Conservation (phyloP, 2,113 vertebrate species). For the Pelobates fuscus region DNA sequence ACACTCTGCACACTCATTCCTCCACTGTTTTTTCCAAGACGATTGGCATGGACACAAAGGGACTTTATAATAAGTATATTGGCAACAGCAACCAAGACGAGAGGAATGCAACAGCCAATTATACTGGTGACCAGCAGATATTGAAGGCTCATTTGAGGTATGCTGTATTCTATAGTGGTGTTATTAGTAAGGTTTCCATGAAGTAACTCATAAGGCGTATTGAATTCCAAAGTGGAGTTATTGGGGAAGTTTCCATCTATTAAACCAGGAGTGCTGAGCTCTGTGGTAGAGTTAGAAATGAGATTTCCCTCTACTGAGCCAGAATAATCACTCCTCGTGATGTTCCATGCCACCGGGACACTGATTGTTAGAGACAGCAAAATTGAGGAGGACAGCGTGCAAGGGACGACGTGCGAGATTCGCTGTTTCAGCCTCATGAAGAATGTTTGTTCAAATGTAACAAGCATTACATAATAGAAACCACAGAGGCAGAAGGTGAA, state of each 20-base stretch:
- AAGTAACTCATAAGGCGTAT: background rate
- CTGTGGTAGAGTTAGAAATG: background rate
- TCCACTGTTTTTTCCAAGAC: conserved; percentile 17
- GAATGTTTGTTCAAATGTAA: conserved; percentile 41
- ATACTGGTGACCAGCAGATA: conserved; percentile 33
- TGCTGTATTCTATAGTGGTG: background rate
- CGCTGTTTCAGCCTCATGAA: conserved; percentile 41
- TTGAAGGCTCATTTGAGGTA: conserved; percentile 18
- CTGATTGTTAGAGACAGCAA: conserved; percentile 32
- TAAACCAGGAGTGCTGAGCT: background rate
- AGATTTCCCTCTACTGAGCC: background rate
- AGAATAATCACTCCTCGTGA: background rate
- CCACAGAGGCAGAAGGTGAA: conserved; percentile 56
- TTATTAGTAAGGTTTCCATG: conserved; percentile 13
- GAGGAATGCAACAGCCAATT: conserved; percentile 32
- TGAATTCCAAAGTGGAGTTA: background rate
- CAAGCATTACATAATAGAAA: conserved; percentile 55
- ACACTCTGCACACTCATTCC: conserved; percentile 18
- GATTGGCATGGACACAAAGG: conserved; percentile 16
- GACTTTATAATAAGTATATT: conserved; percentile 30
- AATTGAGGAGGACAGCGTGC: conserved; percentile 32
- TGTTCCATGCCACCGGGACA: conserved; percentile 35
- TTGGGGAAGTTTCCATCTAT: background rate
- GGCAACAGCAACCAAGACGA: conserved; percentile 17
- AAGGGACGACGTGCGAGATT: conserved; percentile 39